Evolutionary conservation across 1,140 invertebrate genomes (phyloP), one percentile per base, ranked within the genome.

Genomic region (Eumeta japonica): DNA sequence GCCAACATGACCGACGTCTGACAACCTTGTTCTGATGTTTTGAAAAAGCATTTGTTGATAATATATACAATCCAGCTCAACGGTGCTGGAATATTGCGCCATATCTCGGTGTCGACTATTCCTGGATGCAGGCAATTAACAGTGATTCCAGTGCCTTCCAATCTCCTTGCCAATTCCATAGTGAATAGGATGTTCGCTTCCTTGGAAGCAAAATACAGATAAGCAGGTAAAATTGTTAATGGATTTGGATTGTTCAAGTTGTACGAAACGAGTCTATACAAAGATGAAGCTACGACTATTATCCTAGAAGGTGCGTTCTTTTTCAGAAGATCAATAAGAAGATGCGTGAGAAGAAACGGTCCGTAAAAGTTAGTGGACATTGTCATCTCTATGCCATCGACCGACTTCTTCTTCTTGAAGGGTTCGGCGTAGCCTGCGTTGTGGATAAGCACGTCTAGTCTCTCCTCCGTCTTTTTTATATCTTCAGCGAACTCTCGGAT

Each of bases 321-420:
- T 64, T 90, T 91, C 40, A 93, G 46, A 38, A 67, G 57, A 72
- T 80, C 79, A 18, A 94, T 51, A 3, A 82, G 56, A 24, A 82
- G 61, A 51, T 80, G 75, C 1, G 89, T 92, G 2, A 92, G 65
- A 2, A 92, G 71, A 55, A 91, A 92, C 35, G 88, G 89, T 1
- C 88, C 87, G 56, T 88, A 89, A 58, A 92, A 85, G 71, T 95
- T 94, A 0, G 89, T 88, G 11, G 85, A 88, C 82, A 90, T 90
- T 2, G 86, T 89, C 49, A 86, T 66, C 55, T 92, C 88, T n/a
- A 92, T 58, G 2, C 85, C 85, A 68, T 94, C 90, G 53, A 83
- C 83, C 78, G 54, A 83, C 41, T 67, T 79, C 53, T 60, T 75
- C 58, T 50, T 60, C 12, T 60, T 71, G 41, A 78, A 45, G 24